Base-by-base conservation (phyloP, 1,140 invertebrate genomes). In the Drosophila kikkawai region DNA sequence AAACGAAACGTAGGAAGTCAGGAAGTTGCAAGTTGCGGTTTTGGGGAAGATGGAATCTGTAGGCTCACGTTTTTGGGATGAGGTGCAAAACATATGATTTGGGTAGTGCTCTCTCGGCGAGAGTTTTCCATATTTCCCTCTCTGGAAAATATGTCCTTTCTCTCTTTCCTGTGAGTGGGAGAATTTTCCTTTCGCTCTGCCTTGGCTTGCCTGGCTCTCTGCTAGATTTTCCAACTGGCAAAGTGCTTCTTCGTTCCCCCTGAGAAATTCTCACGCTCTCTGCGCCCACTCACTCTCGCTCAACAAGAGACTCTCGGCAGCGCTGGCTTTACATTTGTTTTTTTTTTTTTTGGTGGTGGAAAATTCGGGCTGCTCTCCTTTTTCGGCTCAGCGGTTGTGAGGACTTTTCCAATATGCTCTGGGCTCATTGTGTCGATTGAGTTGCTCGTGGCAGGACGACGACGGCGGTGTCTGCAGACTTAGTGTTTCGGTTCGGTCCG, bases 391-490 rank as follows among this genome's bases (percentile, higher is more conserved):
- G 22, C 50, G 75, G 75, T 69, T 76, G 65, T 69, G 78, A 91
- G 88, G 90, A 91, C 85, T 91, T 91, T 91, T 90, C 81, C 90
- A 90, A 79, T 79, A 60, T 68, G 70, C 85, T 73, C 56, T 65
- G 63, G 75, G 82, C 87, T 92, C 91, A 92, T 92, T 92, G 91
- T 92, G 84, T 92, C 91, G 87, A 81, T 81, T 90, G 91, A 92
- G 91, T 92, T 92, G 91, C 87, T 92, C 69, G 91, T 79, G 91
- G 74, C 83, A 92, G 91, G 91, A 92, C 91, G 80, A 81, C 82
- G 64, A 59, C 75, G 56, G 59, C 79, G 77, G 64, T 73, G 83
- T 42, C 73, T 67, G 26, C 47, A 74, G 60, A 36, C 53, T 50
- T 39, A 48, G 15, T 29, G n/a, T 44, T 51, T 64, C 60, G 75